Percentiles rank a stretch among this genome's conserved stretches.
These are phyloP conservation scores for Leucophenga varia DNA, from an alignment of 1,140 invertebrate species.

Conservation along the genomic window DNA sequence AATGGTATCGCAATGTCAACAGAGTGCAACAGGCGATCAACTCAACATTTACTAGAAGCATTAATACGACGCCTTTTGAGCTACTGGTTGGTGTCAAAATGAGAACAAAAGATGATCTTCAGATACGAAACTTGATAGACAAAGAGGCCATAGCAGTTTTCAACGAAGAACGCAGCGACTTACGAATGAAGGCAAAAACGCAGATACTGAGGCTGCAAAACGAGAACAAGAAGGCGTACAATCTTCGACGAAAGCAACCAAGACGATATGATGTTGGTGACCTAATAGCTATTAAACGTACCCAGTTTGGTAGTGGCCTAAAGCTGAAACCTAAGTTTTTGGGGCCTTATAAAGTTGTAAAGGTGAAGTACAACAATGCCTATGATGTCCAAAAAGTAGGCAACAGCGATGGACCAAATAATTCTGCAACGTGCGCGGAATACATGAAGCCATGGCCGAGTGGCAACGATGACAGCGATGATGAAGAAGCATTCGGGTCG, in stretches of 20 bases:
- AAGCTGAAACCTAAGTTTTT: constrained; percentile 46
- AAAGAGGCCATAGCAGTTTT: not conserved
- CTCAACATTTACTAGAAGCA: constrained; percentile 36
- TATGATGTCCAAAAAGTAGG: not conserved
- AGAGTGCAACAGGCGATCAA: constrained; percentile 37
- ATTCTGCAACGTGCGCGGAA: constrained; percentile 5
- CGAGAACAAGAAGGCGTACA: not conserved
- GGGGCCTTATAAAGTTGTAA: constrained; percentile 42
- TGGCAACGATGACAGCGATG: not conserved
- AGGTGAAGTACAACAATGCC: not conserved
- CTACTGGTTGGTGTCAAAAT: constrained; percentile 35
- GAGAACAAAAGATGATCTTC: constrained; percentile 20
- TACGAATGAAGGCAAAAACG: too few relatives aligned
- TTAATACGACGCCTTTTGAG: constrained; percentile 37
- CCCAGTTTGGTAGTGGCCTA: constrained; percentile 39
- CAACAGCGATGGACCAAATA: not conserved
- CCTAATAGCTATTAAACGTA: constrained; percentile 9
- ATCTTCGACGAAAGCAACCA: not conserved
- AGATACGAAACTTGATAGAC: not conserved
- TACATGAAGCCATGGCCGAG: constrained; percentile 6
- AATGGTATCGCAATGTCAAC: constrained; percentile 39
- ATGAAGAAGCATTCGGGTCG: too few relatives aligned
- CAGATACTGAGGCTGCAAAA: not conserved
- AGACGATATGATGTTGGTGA: not conserved
- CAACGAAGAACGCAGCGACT: too few relatives aligned